Evolutionary conservation across 1,140 invertebrate species (phyloP), one percentile per base, ranked within the genome.

Genomic region (Sitophilus oryzae): DNA sequence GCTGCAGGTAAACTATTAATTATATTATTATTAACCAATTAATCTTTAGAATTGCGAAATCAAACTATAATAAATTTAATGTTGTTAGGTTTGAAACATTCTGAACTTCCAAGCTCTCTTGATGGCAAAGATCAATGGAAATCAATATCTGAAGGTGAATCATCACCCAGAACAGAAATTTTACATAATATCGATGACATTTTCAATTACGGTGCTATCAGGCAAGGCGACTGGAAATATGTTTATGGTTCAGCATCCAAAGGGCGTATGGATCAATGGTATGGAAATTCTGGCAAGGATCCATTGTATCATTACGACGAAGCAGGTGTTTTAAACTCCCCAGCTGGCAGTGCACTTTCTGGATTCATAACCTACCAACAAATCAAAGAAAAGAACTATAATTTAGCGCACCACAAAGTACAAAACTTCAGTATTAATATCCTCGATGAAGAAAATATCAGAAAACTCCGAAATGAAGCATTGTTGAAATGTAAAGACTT

Each of bases 91-190:
- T 36, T 68, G 2, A 56, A 67, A 48, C 55, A 14, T 22, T 64
- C 34, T 21, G 60, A 66, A 47, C 25, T 68, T 11, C 56, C 59
- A 14, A 15, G 40, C 10, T 15, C 54, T 19, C 51, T 89, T 1
- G 88, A 92, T 69, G 89, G 89, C 0, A 69, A 80, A 10, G 75
- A 88, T 65, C 71, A 86, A 65, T 92, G 89, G 89, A 59, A 77
- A 3, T 63, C 76, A 3, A 68, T 91, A 15, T 73, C 73, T 1
- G 66, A 76, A 34, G 72, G 76, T 30, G 59, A 61, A 0, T 56
- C 66, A 8, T 77, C 79, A 48, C 71, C 79, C 3, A 66, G 88
- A 63, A 75, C 71, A 0, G 81, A 88, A 60, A 70, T 91, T 4
- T 67, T 92, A 0, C 79, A 89, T 61, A 74, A 85, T 61, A 86